Percentiles rank a stretch among this genome's conserved stretches.
Evolutionary conservation across 2,113 vertebrate genomes (phyloP).

Genomic region (Chaetops frenatus): DNA sequence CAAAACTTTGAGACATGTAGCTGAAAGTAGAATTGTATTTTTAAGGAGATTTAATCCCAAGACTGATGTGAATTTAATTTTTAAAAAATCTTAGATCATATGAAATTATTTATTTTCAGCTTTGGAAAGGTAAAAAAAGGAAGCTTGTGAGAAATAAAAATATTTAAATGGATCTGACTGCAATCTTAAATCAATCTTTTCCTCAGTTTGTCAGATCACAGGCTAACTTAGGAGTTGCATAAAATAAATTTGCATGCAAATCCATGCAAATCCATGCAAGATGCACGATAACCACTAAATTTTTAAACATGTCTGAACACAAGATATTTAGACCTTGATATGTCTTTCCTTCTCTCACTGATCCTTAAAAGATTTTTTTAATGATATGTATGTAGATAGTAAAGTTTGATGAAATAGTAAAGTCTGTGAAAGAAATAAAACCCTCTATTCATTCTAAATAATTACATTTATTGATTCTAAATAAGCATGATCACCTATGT

Average conservation of each 20-base stretch:
- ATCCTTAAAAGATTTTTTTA: not conserved
- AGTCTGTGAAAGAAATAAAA: not conserved
- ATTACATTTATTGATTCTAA: not conserved
- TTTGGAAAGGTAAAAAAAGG: not conserved
- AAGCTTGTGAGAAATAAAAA: not conserved
- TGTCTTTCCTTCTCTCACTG: not conserved
- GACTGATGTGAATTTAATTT: not conserved
- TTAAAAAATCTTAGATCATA: not conserved
- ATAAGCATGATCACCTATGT: not conserved
- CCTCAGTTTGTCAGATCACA: not conserved
- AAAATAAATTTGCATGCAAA: not conserved
- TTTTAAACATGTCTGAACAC: not conserved
- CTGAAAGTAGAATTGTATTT: not conserved
- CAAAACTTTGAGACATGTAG: not conserved
- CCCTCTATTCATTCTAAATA: not conserved
- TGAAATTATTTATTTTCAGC: not conserved
- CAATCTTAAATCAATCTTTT: not conserved
- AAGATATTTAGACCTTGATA: not conserved
- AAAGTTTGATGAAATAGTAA: not conserved
- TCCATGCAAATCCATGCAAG: not conserved
- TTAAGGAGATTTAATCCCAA: not conserved
- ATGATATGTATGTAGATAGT: not conserved
- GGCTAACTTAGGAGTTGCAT: not conserved
- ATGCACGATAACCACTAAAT: not conserved
- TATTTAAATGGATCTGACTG: not conserved